phyloP scores from a whole-genome alignment of 53 echinoderm and acorn worm genomes.

The Zoroaster sp. region DNA sequence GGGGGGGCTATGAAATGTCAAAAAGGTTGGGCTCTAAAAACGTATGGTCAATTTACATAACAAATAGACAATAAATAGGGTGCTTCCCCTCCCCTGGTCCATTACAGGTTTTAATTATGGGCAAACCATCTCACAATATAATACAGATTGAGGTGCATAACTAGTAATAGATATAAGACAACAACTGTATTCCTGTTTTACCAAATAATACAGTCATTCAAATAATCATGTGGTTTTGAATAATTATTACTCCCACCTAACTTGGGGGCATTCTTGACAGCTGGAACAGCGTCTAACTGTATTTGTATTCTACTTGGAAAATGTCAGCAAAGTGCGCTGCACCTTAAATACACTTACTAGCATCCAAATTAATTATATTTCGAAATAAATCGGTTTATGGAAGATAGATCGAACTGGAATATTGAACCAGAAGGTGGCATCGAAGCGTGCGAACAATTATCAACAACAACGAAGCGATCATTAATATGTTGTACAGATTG shows the following conservation, averaged over 20 bases:
- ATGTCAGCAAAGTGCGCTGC: background rate
- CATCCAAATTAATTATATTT: background rate
- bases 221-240: background rate
- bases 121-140: no score
- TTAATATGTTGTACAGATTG: background rate
- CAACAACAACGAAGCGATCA: background rate
- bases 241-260: background rate
- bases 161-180: no score
- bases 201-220: background rate
- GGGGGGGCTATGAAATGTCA: no score
- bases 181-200: no score
- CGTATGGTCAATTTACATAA: no score
- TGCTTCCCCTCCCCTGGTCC: no score
- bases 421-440: background rate
- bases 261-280: background rate
- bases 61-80: no score
- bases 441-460: background rate
- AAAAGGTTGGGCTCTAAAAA: no score
- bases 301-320: background rate
- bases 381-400: background rate
- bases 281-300: background rate
- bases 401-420: background rate
- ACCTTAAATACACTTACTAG: background rate
- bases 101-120: no score
- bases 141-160: no score